Conservation (phyloP, 2,797 vertebrate species). For the Synaphobranchus kaupii region DNA sequence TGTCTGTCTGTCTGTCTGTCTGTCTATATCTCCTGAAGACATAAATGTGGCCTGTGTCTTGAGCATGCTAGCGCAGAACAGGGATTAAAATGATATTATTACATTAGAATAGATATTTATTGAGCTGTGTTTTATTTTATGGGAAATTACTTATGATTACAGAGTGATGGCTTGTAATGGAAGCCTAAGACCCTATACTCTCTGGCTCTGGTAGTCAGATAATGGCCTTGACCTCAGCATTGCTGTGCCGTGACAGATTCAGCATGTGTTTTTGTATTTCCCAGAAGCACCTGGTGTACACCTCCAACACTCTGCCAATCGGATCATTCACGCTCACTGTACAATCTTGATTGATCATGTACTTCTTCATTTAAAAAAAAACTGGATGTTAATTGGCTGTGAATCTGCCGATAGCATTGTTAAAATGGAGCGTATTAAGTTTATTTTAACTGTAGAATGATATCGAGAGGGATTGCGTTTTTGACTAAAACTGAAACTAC, state of each 20-base stretch:
- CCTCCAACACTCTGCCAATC: background rate
- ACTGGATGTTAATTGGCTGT: background rate
- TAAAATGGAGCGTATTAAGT: background rate
- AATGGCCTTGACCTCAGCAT: background rate
- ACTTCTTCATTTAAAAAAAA: background rate
- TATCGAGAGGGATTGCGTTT: background rate
- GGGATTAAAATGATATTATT: background rate
- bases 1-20: background rate
- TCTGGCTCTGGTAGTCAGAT: background rate
- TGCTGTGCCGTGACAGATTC: background rate
- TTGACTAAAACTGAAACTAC: background rate
- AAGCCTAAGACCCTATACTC: background rate
- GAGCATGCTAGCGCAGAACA: background rate
- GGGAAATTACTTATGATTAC: background rate
- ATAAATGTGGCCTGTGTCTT: background rate
- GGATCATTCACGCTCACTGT: background rate
- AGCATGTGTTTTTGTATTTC: background rate
- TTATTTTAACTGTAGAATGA: background rate
- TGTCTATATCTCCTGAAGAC: background rate
- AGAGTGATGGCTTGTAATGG: background rate
- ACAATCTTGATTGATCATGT: background rate
- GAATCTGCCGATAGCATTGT: background rate
- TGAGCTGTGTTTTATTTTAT: background rate
- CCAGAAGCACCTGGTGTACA: background rate
- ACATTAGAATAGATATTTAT: background rate